A percentile compares a stretch with the other conserved stretches of the same genome.
Conservation (phyloP, 2,113 vertebrate species). For the Cairina moschata region DNA sequence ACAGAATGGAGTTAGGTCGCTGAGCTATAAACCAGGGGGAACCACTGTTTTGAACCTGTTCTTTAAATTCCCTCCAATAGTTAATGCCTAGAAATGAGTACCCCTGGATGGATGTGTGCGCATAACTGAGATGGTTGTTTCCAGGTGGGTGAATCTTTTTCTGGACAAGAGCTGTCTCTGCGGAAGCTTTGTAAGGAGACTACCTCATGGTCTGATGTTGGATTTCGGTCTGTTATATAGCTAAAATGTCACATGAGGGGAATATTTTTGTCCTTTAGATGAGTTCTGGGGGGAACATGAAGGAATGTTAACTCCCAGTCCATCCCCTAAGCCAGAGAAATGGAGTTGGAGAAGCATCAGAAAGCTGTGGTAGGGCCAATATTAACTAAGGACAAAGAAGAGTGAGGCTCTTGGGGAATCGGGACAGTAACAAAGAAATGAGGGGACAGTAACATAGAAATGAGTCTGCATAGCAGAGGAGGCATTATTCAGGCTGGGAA, state of each 20-base stretch:
- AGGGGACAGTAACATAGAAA: background rate
- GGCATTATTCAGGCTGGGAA: background rate
- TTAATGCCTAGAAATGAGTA: background rate
- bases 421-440: background rate
- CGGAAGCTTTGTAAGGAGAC: background rate
- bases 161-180: background rate
- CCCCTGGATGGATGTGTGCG: background rate
- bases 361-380: background rate
- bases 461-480: background rate
- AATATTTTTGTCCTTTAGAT: background rate
- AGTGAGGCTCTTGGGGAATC: background rate
- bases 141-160: background rate
- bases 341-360: background rate
- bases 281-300: background rate
- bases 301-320: background rate
- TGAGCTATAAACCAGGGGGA: background rate
- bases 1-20: background rate
- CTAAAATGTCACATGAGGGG: background rate
- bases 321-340: background rate
- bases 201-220: background rate
- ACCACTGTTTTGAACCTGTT: background rate
- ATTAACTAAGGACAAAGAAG: background rate
- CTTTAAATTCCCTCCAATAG: background rate
- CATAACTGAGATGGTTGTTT: accelerated
- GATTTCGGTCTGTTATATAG: background rate